Base-by-base conservation (phyloP, 2,888 invertebrate genomes). In the Volucella bombylans region DNA sequence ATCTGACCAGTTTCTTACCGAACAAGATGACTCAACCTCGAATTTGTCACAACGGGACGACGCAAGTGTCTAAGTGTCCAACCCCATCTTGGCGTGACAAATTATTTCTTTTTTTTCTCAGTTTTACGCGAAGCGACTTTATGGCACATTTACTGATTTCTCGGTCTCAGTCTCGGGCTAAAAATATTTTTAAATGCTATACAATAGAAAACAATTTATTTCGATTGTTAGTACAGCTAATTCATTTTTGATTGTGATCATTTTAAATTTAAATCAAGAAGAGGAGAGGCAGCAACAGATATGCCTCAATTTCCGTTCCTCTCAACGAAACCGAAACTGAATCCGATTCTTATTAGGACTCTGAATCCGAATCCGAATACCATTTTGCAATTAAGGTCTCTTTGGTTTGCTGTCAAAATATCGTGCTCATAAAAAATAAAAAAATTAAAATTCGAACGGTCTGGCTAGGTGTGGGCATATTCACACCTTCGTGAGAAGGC, bases 351-450 rank as follows among this genome's bases (percentile, higher is more conserved):
- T 45, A 39, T 39, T 55, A 47, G 10, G 10, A 41, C 31, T 64
- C 10, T 73, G 12, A 6, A 49, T 38, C 47, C 31, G 6, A 31
- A 6, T 6, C 23, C 12, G 49, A 18, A 59, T 18, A 50, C 62
- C 11, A 52, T 78, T 78, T 78, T 62, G 78, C 82, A 82, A 82
- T 82, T 82, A 82, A 77, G 72, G 57, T 38, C 43, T 78, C 55
- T 71, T 72, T 41, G 57, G 59, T 4, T 55, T 67, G 15, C 52
- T 12, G 41, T 11, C 43, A n/a, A 39, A 49, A 31, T 14, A 68
- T 45, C 15, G 38, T 18, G 45, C 14, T 39, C 39, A 14, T 59
- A 43, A 62, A 23, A 8, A 18, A 18, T 18, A 18, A 23, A 8
- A 18, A 49, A 47, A n/a, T n/a, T 12, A 64, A 18, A 18, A 55